Percentiles rank a stretch among this genome's conserved stretches.
These are phyloP conservation scores for Lerista edwardsae DNA, from an alignment of 2,797 vertebrate species.

Conservation along the genomic window DNA sequence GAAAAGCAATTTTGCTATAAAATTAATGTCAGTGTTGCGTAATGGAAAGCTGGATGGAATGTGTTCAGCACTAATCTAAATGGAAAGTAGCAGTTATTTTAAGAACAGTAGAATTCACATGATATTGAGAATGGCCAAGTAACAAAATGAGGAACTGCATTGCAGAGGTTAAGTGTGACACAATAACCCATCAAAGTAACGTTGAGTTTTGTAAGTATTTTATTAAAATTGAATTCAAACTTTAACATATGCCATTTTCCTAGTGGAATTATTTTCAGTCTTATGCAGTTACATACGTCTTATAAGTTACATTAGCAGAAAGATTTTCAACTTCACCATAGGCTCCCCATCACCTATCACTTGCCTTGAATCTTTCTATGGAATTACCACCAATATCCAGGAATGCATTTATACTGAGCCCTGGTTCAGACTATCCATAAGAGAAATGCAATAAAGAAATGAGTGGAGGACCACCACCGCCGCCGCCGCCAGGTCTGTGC, in stretches of 20 bases:
- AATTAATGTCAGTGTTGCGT: constrained; percentile 51
- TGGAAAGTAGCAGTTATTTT: constrained; percentile 54
- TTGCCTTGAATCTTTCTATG: too few relatives aligned
- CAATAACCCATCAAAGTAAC: constrained; percentile 37
- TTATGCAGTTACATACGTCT: neutral
- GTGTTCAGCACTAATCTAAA: constrained; percentile 57
- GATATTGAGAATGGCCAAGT: constrained; percentile 48
- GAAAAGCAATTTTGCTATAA: constrained; percentile 59
- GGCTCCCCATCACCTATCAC: too few relatives aligned
- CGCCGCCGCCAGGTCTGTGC: too few relatives aligned
- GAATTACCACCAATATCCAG: too few relatives aligned
- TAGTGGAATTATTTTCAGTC: constrained; percentile 31
- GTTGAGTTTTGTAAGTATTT: constrained; percentile 42
- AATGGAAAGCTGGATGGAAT: constrained; percentile 49
- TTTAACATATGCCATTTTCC: constrained; percentile 47
- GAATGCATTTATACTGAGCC: too few relatives aligned
- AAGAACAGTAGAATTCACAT: constrained; percentile 20
- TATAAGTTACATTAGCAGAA: neutral
- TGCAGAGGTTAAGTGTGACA: constrained; percentile 42
- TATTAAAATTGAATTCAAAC: constrained; percentile 49
- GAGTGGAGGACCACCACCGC: too few relatives aligned
- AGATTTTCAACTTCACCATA: neutral
- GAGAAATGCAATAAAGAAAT: too few relatives aligned
- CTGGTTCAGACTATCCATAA: too few relatives aligned
- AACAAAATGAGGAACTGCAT: constrained; percentile 56